Conservation (phyloP, 2,797 vertebrate species). For the Epinephelus awoara region DNA sequence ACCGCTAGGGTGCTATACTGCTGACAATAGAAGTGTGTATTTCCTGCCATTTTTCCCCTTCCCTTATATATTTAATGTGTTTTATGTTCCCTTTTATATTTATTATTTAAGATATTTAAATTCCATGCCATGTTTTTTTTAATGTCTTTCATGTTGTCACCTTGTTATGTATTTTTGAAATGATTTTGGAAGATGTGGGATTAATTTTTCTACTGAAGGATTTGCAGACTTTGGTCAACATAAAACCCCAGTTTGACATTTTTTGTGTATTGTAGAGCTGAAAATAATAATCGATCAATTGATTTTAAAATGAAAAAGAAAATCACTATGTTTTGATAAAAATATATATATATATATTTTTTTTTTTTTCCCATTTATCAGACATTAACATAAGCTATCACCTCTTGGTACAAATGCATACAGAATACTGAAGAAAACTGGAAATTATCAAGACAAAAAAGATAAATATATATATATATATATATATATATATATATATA, state of each 20-base stretch:
- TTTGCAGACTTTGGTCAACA: neutral
- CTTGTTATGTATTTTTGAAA: slow-evolving; percentile 3
- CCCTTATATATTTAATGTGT: slow-evolving; percentile 9
- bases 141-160: slow-evolving; percentile 14
- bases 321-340: too few relatives aligned
- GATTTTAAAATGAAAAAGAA: neutral
- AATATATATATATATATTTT: too few relatives aligned
- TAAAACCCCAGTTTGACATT: neutral
- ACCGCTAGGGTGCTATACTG: slow-evolving; percentile 11
- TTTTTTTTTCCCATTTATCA: too few relatives aligned
- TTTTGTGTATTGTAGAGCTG: neutral
- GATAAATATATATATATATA: too few relatives aligned
- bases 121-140: slow-evolving; percentile 12
- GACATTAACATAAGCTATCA: too few relatives aligned
- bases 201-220: neutral
- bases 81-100: slow-evolving; percentile 16
- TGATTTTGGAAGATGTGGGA: neutral
- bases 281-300: neutral
- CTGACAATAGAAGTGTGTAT: slow-evolving; percentile 3
- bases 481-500: too few relatives aligned
- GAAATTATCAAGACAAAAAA: too few relatives aligned
- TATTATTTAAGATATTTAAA: slow-evolving; percentile 17
- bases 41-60: slow-evolving; percentile 5
- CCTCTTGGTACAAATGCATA: too few relatives aligned
- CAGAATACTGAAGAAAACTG: too few relatives aligned